phyloP scores from a whole-genome alignment of 2,888 invertebrate species.

The Auanema freiburgensis region DNA sequence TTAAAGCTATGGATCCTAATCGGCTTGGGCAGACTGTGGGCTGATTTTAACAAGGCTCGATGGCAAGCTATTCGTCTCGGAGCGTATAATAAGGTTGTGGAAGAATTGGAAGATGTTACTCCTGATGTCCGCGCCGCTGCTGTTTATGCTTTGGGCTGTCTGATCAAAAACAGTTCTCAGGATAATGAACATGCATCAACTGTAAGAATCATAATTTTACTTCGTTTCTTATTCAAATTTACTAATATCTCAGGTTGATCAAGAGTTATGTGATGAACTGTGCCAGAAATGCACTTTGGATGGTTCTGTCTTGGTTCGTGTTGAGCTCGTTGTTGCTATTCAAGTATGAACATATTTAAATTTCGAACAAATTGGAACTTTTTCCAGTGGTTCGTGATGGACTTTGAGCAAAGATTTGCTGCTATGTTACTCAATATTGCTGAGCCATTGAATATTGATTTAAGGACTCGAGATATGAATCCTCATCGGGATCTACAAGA shows the following conservation, averaged over 20 bases:
- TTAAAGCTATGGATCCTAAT: constrained; percentile 80
- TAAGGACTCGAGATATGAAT: too few relatives aligned
- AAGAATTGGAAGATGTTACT: constrained; percentile 72
- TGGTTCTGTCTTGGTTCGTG: constrained; percentile 84
- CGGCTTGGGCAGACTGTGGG: constrained; percentile 87
- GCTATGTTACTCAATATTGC: constrained; percentile 44
- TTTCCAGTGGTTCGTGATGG: constrained; percentile 76
- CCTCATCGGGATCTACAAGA: too few relatives aligned
- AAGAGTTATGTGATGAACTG: constrained; percentile 85
- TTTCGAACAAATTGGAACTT: not conserved
- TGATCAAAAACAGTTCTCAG: constrained; percentile 57
- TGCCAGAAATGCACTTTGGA: constrained; percentile 79
- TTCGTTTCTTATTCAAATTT: not conserved
- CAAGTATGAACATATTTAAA: constrained; percentile 19
- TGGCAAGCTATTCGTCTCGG: constrained; percentile 94
- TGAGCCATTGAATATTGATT: constrained; percentile 19
- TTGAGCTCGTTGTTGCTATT: constrained; percentile 67
- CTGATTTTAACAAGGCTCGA: constrained; percentile 77
- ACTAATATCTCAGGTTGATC: constrained; percentile 65
- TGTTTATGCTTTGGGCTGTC: constrained; percentile 83
- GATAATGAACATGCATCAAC: constrained; percentile 62
- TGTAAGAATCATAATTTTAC: constrained; percentile 19
- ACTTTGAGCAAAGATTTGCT: constrained; percentile 80
- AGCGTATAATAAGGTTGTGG: constrained; percentile 84
- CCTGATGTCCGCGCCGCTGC: constrained; percentile 92